Evolutionary conservation across 2,113 vertebrate genomes (phyloP).

Genomic region (Calyptommatus sinebrachiatus): DNA sequence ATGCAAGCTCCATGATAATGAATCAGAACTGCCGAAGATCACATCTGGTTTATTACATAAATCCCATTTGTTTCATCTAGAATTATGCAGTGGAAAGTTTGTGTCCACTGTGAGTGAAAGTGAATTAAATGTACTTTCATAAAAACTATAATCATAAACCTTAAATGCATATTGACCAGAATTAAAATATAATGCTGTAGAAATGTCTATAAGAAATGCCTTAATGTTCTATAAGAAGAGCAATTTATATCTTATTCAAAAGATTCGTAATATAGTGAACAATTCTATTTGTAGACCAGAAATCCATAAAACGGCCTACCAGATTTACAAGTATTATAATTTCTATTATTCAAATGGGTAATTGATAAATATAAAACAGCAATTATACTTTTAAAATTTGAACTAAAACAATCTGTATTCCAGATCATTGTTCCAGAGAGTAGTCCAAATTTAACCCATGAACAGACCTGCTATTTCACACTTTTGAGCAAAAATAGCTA

Average conservation of each 20-base stretch:
- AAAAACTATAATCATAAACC: neutral
- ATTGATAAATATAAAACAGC: neutral
- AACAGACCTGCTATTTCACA: neutral
- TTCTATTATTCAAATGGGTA: neutral
- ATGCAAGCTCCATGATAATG: neutral
- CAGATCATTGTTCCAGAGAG: neutral
- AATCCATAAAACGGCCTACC: neutral
- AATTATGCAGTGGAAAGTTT: neutral
- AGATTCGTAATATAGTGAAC: neutral
- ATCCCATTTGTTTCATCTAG: constrained; percentile 8
- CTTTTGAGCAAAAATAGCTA: neutral
- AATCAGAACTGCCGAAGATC: neutral
- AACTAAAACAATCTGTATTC: too few relatives aligned
- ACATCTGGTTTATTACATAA: constrained; percentile 14
- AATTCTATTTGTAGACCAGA: neutral
- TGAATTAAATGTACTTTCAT: neutral
- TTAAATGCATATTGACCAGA: neutral
- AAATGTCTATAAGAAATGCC: neutral
- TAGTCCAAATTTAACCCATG: neutral
- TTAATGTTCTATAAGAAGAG: neutral
- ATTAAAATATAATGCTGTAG: neutral
- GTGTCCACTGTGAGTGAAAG: neutral
- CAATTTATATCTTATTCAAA: neutral
- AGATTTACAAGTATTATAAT: neutral
- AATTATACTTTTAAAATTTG: neutral